phyloP scores from a whole-genome alignment of 2,888 invertebrate genomes.

The Choristoneura rosaceana region DNA sequence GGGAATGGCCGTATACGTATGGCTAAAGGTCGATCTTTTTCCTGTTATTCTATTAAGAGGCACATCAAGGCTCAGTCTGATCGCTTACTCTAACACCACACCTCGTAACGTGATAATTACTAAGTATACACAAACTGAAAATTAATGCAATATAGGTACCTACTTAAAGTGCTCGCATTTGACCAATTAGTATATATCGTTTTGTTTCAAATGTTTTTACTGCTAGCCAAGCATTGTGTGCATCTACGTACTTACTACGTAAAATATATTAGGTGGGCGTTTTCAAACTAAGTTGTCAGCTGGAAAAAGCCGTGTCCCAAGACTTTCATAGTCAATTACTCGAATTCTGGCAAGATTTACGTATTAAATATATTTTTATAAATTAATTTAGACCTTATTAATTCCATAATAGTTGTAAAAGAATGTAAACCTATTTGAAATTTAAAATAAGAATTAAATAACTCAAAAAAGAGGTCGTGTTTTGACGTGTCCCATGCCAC shows the following conservation, averaged over 20 bases:
- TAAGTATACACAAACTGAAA: background rate
- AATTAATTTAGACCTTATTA: too few species aligned
- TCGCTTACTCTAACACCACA: constrained; percentile 16
- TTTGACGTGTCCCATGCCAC: too few species aligned
- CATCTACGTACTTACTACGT: background rate
- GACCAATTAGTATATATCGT: background rate
- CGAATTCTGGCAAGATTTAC: too few species aligned
- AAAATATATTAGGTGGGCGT: constrained; percentile 48
- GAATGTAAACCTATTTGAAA: too few species aligned
- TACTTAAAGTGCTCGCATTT: background rate
- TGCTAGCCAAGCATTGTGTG: background rate
- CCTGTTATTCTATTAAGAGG: constrained; percentile 44
- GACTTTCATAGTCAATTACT: too few species aligned
- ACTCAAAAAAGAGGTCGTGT: too few species aligned
- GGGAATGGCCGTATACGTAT: constrained; percentile 1
- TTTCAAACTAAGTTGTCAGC: too few species aligned
- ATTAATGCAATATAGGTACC: background rate
- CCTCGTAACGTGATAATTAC: constrained; percentile 2
- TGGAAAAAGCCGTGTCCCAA: too few species aligned
- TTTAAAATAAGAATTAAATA: too few species aligned
- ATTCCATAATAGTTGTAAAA: too few species aligned
- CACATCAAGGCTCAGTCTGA: constrained; percentile 27
- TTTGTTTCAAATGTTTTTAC: background rate
- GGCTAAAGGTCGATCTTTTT: constrained; percentile 32
- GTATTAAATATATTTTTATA: too few species aligned